These are phyloP conservation scores for Dryas iulia DNA, from an alignment of 1,140 invertebrate genomes.

Conservation along the genomic window DNA sequence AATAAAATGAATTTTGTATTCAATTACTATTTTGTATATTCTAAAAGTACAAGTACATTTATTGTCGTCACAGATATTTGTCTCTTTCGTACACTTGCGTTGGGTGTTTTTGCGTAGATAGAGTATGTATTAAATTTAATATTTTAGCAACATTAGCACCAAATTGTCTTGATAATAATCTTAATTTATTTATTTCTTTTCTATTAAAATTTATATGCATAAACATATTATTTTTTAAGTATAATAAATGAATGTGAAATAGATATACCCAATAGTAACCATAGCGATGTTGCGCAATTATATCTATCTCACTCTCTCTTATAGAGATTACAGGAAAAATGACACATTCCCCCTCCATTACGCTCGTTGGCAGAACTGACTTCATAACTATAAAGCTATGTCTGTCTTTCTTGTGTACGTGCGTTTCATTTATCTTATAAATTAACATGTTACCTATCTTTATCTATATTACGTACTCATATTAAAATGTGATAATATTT, in stretches of 20 bases:
- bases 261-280: background rate
- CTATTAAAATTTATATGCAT: no score
- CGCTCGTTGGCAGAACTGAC: slow-evolving; percentile 18
- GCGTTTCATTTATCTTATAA: slow-evolving; percentile 15
- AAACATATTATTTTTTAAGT: background rate
- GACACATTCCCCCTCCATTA: slow-evolving; percentile 24
- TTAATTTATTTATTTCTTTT: no score
- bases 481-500: background rate
- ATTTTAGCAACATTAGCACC: no score
- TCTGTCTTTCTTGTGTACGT: slow-evolving; percentile 48
- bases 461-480: background rate
- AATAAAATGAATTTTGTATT: no score
- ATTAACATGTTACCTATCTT: background rate
- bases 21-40: no score
- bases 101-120: background rate
- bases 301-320: slow-evolving; percentile 29
- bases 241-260: background rate
- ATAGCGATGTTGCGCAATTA: slow-evolving; percentile 24
- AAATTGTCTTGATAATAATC: background rate
- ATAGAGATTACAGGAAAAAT: slow-evolving; percentile 3
- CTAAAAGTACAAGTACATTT: no score
- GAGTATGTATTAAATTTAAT: background rate
- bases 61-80: slow-evolving; percentile 5
- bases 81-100: slow-evolving; percentile 15
- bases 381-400: slow-evolving; percentile 44